Evolutionary conservation across 1,140 invertebrate species (phyloP).

Genomic region (Heterodera schachtii): DNA sequence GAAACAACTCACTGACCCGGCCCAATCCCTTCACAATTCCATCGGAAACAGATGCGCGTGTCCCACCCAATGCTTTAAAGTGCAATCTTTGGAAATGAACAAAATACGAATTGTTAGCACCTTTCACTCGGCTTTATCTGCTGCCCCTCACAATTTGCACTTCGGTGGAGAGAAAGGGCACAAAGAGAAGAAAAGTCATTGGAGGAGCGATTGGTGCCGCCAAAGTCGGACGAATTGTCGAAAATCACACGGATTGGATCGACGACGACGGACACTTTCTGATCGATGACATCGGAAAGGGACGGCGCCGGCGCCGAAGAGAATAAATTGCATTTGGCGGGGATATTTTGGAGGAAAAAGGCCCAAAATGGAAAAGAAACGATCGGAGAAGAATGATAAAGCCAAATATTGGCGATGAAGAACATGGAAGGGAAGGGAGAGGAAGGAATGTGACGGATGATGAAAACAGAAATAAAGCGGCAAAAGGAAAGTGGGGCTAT

Average conservation of each 20-base stretch:
- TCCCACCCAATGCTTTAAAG: constrained; percentile 1
- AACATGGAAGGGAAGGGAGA: background rate
- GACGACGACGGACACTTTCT: background rate
- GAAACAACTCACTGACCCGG: background rate
- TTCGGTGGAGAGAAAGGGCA: background rate
- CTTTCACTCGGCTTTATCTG: background rate
- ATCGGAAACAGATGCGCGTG: constrained; percentile 11
- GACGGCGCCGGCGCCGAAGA: background rate
- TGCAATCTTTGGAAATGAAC: too few relatives aligned
- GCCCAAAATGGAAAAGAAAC: background rate
- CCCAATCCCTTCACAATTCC: background rate
- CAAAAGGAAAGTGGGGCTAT: background rate
- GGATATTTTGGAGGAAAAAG: background rate
- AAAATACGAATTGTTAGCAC: background rate
- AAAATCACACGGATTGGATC: background rate
- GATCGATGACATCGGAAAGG: background rate
- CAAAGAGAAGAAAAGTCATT: background rate
- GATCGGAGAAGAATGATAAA: background rate
- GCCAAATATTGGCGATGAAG: background rate
- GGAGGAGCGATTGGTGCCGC: too few relatives aligned
- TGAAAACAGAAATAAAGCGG: background rate
- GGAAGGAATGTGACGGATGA: background rate
- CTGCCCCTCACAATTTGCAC: background rate
- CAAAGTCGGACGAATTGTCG: background rate
- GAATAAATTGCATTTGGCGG: background rate